A percentile compares a stretch with the other conserved stretches of the same genome.
Evolutionary conservation across 2,113 vertebrate genomes (phyloP).

Genomic region (Gallinago paraguaiae): DNA sequence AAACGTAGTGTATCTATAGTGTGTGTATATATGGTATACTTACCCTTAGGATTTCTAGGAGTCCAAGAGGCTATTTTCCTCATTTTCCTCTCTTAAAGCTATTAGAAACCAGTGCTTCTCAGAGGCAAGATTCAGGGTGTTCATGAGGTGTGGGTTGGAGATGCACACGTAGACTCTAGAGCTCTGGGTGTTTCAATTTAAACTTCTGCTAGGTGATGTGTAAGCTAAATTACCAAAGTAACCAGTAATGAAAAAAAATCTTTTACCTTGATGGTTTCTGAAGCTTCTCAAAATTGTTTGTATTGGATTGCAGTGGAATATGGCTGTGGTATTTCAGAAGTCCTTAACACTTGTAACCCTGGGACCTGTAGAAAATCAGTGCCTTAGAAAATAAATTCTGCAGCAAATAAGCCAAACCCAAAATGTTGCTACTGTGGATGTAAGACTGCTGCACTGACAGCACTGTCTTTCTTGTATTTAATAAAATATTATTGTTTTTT

Average conservation of each 20-base stretch:
- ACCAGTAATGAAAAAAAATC: not conserved
- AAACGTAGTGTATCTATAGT: not conserved
- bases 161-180: not conserved
- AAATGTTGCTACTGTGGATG: not conserved
- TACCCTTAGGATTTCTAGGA: not conserved
- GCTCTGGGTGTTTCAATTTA: not conserved
- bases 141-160: not conserved
- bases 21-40: not conserved
- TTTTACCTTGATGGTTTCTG: not conserved
- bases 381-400: not conserved
- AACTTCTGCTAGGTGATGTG: not conserved
- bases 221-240: not conserved
- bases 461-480: not conserved
- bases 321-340: not conserved
- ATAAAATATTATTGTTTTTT: not conserved
- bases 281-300: not conserved
- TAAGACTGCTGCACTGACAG: not conserved
- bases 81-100: not conserved
- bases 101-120: not conserved
- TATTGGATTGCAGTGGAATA: not conserved
- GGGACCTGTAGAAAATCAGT: not conserved
- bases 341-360: not conserved
- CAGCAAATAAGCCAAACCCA: not conserved
- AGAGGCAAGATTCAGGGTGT: not conserved
- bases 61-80: not conserved